Evolutionary conservation across 2,113 vertebrate species (phyloP).

Genomic region (Colinus virginianus): DNA sequence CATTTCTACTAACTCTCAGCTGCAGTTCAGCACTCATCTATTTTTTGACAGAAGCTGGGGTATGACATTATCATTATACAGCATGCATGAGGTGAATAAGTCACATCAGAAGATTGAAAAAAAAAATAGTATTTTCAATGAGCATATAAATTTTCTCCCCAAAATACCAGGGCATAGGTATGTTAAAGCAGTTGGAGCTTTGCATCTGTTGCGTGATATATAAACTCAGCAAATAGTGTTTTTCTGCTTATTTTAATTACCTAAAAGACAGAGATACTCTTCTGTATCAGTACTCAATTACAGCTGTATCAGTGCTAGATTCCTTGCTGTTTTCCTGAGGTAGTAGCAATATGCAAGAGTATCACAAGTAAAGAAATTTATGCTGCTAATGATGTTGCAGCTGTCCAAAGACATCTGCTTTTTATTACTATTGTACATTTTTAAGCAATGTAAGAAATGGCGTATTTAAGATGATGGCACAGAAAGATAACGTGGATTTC

Average conservation of each 20-base stretch:
- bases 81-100: not conserved
- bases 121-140: not conserved
- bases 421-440: not conserved
- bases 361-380: not conserved
- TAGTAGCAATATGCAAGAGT: not conserved
- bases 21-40: not conserved
- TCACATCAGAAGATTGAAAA: not conserved
- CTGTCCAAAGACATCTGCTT: slow-evolving; percentile 25
- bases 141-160: not conserved
- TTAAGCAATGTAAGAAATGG: not conserved
- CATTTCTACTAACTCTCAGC: not conserved
- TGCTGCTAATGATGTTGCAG: not conserved
- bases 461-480: not conserved
- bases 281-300: not conserved
- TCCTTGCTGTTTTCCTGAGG: not conserved
- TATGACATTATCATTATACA: not conserved
- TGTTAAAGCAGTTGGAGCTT: not conserved
- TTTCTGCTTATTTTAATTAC: not conserved
- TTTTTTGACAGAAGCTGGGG: not conserved
- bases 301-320: not conserved
- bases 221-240: not conserved
- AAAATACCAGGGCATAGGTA: not conserved
- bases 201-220: not conserved
- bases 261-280: not conserved
- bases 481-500: not conserved